A percentile compares a stretch with the other conserved stretches of the same genome.
Conservation (phyloP, 1,140 invertebrate genomes). For the Metopolophium dirhodum region DNA sequence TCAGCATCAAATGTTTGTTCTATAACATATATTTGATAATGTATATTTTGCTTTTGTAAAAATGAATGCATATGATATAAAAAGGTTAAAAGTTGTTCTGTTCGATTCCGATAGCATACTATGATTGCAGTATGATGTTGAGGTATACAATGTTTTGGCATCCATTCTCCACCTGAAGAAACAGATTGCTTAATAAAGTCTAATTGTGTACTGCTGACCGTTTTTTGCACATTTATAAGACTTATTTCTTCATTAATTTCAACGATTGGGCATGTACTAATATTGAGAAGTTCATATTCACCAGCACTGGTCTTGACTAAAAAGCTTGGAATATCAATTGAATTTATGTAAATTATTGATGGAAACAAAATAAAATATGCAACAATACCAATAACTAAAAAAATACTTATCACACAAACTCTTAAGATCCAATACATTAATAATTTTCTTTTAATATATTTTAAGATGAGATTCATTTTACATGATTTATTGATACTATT, state of each 20-base stretch:
- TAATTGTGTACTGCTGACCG: conserved; percentile 47
- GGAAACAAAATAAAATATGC: conserved; percentile 31
- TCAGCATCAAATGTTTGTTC: conserved; percentile 81
- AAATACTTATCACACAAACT: conserved; percentile 7
- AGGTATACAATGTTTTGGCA: conserved; percentile 75
- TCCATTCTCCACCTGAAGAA: conserved; percentile 72
- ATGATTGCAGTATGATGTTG: conserved; percentile 83
- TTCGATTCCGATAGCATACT: conserved; percentile 86
- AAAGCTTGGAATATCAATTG: conserved; percentile 51
- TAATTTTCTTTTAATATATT: conserved; percentile 47
- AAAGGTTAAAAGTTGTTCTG: conserved; percentile 79
- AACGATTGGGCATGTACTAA: conserved; percentile 16
- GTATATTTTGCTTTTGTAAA: conserved; percentile 83
- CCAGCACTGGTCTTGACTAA: conserved; percentile 41
- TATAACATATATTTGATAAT: conserved; percentile 88
- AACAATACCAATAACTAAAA: conserved; percentile 22
- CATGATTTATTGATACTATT: neutral
- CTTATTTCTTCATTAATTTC: neutral
- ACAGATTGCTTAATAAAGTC: conserved; percentile 56
- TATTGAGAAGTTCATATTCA: conserved; percentile 20
- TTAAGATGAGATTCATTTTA: conserved; percentile 42
- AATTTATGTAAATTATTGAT: conserved; percentile 40
- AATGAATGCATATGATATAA: conserved; percentile 90
- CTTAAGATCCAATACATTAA: conserved; percentile 45
- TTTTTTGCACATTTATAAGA: conserved; percentile 14